phyloP scores from a whole-genome alignment of 2,113 vertebrate species.

The Myotis brandtii region DNA sequence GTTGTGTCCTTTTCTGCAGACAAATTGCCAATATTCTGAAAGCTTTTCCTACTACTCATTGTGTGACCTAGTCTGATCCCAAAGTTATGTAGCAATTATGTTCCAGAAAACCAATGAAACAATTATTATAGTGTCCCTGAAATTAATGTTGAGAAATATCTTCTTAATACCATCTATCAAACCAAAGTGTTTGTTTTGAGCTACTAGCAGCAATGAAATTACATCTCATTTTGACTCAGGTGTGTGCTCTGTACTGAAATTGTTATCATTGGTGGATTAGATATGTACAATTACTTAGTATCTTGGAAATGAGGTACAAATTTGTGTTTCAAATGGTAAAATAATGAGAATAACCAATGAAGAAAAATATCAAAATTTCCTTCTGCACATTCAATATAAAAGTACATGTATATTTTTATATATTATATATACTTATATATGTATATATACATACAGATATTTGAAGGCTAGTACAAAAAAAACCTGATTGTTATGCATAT shows the following conservation, averaged over 20 bases:
- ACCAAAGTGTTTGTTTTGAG: slow-evolving; percentile 30
- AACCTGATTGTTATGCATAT: background rate
- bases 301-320: slow-evolving; percentile 28
- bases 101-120: slow-evolving; percentile 29
- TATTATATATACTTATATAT: background rate
- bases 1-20: slow-evolving; percentile 17
- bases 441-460: background rate
- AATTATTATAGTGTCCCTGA: slow-evolving; percentile 5
- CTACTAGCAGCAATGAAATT: slow-evolving; percentile 1
- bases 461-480: slow-evolving; percentile 2
- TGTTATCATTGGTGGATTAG: background rate
- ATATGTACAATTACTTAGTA: background rate
- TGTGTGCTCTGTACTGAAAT: background rate
- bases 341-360: slow-evolving; percentile 5
- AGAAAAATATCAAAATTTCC: background rate
- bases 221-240: background rate
- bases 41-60: background rate
- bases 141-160: slow-evolving; percentile 10
- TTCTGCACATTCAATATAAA: background rate
- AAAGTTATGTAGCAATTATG: slow-evolving; percentile 23
- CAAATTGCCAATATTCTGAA: slow-evolving; percentile 5
- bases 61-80: background rate
- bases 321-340: slow-evolving; percentile 33
- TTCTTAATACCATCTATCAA: background rate
- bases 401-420: background rate